A percentile compares a stretch with the other conserved stretches of the same genome.
Conservation (phyloP, 2,113 vertebrate genomes). For the Puffinus mauretanicus region DNA sequence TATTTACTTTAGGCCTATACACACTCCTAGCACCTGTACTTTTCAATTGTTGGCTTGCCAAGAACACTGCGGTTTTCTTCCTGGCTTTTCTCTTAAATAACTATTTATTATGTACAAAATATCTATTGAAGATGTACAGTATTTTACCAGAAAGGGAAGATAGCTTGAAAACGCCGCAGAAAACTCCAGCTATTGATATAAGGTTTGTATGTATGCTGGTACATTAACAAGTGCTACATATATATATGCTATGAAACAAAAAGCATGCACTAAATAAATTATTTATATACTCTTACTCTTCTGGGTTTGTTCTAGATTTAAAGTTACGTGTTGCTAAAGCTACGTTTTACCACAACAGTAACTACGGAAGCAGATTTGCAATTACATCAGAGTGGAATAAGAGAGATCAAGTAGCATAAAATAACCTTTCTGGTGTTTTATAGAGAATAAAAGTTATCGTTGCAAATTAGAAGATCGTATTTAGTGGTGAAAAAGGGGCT, state of each 20-base stretch:
- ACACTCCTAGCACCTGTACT: constrained; percentile 76
- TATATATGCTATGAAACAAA: neutral
- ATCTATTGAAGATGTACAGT: constrained; percentile 16
- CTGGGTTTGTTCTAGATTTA: neutral
- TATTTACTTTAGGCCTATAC: constrained; percentile 75
- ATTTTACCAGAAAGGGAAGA: constrained; percentile 8
- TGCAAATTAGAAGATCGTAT: neutral
- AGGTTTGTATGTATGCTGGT: neutral
- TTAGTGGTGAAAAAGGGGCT: neutral
- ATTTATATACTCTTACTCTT: neutral
- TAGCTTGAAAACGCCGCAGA: neutral
- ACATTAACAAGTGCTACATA: neutral
- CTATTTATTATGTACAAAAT: constrained; percentile 60
- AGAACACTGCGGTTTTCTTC: constrained; percentile 65
- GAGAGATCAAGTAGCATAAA: neutral
- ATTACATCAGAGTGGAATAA: neutral
- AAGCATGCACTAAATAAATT: neutral
- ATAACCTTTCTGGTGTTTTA: neutral
- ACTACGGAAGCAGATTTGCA: neutral
- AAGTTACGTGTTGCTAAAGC: neutral
- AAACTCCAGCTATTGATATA: neutral
- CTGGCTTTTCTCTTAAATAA: constrained; percentile 30
- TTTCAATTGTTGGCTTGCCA: constrained; percentile 78
- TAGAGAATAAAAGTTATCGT: neutral
- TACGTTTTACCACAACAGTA: neutral